phyloP scores from a whole-genome alignment of 2,888 invertebrate genomes.

The Minunthozetes semirufus region DNA sequence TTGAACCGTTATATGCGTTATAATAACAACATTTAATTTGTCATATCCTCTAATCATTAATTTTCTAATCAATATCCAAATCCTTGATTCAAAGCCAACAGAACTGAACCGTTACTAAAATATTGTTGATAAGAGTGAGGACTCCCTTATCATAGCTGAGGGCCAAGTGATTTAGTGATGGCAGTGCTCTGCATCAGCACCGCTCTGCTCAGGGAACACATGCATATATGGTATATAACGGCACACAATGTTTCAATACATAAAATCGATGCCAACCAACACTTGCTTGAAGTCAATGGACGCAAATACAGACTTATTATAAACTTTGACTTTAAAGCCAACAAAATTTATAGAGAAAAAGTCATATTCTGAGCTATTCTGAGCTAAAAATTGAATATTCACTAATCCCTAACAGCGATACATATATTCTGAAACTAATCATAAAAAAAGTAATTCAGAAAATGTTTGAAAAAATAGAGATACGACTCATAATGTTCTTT shows the following conservation, averaged over 20 bases:
- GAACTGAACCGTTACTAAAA: not conserved
- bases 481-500: not conserved
- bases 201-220: not conserved
- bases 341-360: not conserved
- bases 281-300: not conserved
- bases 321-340: not conserved
- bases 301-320: constrained; percentile 3
- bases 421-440: not conserved
- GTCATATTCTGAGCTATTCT: not conserved
- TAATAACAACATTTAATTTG: constrained; percentile 18
- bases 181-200: not conserved
- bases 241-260: constrained; percentile 21
- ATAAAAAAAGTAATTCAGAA: not conserved
- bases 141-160: constrained; percentile 18
- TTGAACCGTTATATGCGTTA: not conserved
- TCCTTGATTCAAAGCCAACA: constrained; percentile 4
- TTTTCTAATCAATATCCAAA: constrained; percentile 23
- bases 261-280: constrained; percentile 21
- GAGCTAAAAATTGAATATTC: not conserved
- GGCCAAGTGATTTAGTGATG: constrained; percentile 29
- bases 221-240: not conserved
- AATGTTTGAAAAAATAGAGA: not conserved
- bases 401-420: constrained; percentile 17
- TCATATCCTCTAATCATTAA: constrained; percentile 15
- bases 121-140: not conserved